phyloP scores from a whole-genome alignment of 2,888 invertebrate species.

The Cephus spinipes region DNA sequence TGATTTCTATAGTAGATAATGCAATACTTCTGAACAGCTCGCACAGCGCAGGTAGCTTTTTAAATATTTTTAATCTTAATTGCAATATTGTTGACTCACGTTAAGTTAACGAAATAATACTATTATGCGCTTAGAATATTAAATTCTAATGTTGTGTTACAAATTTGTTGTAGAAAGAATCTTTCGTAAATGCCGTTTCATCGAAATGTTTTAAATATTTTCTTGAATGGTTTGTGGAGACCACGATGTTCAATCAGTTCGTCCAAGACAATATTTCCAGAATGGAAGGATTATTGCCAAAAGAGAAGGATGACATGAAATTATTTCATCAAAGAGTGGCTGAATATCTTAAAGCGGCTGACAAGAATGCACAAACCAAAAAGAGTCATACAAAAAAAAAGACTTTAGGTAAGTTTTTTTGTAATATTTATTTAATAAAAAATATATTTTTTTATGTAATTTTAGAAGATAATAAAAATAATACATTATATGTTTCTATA shows the following conservation, averaged over 20 bases:
- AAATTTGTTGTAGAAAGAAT: constrained; percentile 74
- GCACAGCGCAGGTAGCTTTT: not conserved
- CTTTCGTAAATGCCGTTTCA: constrained; percentile 74
- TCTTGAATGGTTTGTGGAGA: constrained; percentile 89
- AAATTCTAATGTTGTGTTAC: constrained; percentile 67
- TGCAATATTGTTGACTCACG: not conserved
- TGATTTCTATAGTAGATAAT: not conserved
- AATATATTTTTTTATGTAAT: not conserved
- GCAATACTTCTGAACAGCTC: too few relatives aligned
- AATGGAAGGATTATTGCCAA: constrained; percentile 41
- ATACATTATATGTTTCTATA: constrained; percentile 1
- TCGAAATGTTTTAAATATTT: constrained; percentile 78
- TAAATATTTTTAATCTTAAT: not conserved
- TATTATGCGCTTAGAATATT: not conserved
- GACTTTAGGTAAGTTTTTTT: constrained; percentile 44
- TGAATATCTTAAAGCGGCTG: constrained; percentile 32
- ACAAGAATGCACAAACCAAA: constrained; percentile 35
- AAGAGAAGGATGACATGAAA: constrained; percentile 34
- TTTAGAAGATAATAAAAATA: not conserved
- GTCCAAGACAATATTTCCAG: constrained; percentile 67
- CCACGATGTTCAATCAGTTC: constrained; percentile 86
- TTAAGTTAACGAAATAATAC: not conserved
- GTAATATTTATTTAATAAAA: not conserved
- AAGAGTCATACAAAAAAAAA: constrained; percentile 43
- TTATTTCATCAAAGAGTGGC: constrained; percentile 38